Evolutionary conservation across 2,113 vertebrate genomes (phyloP), one percentile per base, ranked within the genome.

Genomic region (Neodontobutis hainanensis): DNA sequence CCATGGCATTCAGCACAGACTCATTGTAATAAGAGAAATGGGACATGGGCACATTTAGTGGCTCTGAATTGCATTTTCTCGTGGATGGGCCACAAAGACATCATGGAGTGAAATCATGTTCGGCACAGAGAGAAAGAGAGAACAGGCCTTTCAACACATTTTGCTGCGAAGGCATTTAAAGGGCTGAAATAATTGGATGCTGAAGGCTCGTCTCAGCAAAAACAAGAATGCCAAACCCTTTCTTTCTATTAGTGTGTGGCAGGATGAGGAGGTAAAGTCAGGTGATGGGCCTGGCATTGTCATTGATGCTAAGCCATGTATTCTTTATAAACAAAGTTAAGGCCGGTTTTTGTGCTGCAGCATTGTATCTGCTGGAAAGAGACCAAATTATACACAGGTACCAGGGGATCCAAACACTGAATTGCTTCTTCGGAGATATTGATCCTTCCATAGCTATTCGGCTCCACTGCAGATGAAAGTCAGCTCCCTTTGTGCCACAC

Each of bases 141-240:
- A 85, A 75, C 32, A 36, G 27, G 69, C 57, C 63, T 83, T 86
- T 86, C 70, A 85, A 70, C 50, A 55, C 40, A 45, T 82, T 85
- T 84, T 71, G 81, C 80, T 75, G 78, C 45, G 69, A 66, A 82
- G 68, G 65, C 80, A 85, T 83, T 83, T 82, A 78, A 81, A 81
- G 44, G 65, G 73, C 75, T 61, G 71, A 85, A 85, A 80, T 87
- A 87, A 88, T 82, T 88, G 83, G 80, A 80, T 81, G 82, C 77
- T 73, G 46, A 59, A 68, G 71, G 80, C 78, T 81, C 42, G 40
- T 77, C 70, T 84, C 78, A 79, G 82, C 82, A 77, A 73, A 82
- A 80, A 56, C 55, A 61, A 68, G 57, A 76, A 71, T 67, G 77
- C 68, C 77, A 66, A 78, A 73, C 47, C 49, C 15, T 44, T 77